Evolutionary conservation across 1,140 invertebrate genomes (phyloP).

Genomic region (Kradibia gibbosae): DNA sequence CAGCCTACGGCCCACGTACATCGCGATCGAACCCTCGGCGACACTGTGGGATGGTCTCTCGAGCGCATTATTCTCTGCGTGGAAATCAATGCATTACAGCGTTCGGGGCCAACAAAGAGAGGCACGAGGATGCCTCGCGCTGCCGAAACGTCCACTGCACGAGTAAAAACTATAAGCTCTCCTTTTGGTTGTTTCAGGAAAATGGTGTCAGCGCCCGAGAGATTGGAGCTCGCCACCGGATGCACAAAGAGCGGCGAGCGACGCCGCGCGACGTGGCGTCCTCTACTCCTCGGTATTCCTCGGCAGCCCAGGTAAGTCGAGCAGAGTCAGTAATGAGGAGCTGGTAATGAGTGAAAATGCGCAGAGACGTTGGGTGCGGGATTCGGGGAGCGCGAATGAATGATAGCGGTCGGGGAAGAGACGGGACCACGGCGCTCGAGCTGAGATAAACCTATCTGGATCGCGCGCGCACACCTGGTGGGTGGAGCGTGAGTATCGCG

Average conservation of each 20-base stretch:
- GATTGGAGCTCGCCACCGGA: slow-evolving; percentile 90
- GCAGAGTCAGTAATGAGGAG: not conserved
- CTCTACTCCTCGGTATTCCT: slow-evolving; percentile 91
- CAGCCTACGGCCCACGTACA: not conserved
- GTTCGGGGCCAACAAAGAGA: too few relatives aligned
- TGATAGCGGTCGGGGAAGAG: too few relatives aligned
- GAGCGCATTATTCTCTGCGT: too few relatives aligned
- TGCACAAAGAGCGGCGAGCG: slow-evolving; percentile 78
- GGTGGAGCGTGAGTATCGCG: slow-evolving; percentile 62
- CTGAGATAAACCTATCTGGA: not conserved
- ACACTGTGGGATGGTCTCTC: too few relatives aligned
- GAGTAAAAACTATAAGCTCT: not conserved
- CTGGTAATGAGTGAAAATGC: too few relatives aligned
- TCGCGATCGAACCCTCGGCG: not conserved
- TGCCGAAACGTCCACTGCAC: too few relatives aligned
- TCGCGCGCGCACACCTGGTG: slow-evolving; percentile 49
- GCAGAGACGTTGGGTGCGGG: too few relatives aligned
- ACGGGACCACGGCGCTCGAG: not conserved
- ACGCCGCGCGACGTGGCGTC: slow-evolving; percentile 83
- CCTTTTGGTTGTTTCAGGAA: slow-evolving; percentile 77
- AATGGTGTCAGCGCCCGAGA: slow-evolving; percentile 86
- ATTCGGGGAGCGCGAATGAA: too few relatives aligned
- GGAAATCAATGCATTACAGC: slow-evolving; percentile 5
- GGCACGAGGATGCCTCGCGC: too few relatives aligned
- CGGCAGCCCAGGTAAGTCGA: slow-evolving; percentile 85